These are phyloP conservation scores for Trichonephila clavata DNA, from an alignment of 1,140 invertebrate genomes.

Conservation along the genomic window DNA sequence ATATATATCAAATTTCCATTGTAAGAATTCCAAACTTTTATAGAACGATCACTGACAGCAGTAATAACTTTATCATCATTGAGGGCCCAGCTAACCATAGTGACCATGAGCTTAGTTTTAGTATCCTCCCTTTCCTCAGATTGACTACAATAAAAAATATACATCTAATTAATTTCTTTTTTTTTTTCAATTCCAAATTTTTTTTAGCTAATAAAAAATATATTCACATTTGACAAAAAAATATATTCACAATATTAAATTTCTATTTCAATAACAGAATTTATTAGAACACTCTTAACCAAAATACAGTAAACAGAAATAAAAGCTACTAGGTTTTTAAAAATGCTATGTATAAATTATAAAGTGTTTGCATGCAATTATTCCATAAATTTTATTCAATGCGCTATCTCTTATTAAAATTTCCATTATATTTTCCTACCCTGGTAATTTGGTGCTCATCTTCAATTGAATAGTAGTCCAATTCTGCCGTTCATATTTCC, in stretches of 20 bases:
- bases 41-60: slow-evolving; percentile 89
- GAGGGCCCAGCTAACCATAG: slow-evolving; percentile 97
- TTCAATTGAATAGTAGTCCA: slow-evolving; percentile 90
- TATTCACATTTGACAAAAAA: no score
- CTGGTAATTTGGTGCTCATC: slow-evolving; percentile 83
- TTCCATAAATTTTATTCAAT: no score
- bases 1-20: slow-evolving; percentile 81
- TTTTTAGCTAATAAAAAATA: no score
- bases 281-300: no score
- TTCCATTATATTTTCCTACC: not conserved
- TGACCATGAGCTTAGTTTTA: slow-evolving; percentile 89
- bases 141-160: slow-evolving; percentile 55
- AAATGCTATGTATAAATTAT: no score
- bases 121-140: slow-evolving; percentile 84
- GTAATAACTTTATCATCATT: slow-evolving; percentile 94
- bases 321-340: no score
- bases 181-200: slow-evolving; percentile 29
- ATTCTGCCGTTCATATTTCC: slow-evolving; percentile 93
- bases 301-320: no score
- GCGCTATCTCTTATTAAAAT: no score
- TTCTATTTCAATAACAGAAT: no score
- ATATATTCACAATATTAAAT: no score
- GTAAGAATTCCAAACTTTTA: slow-evolving; percentile 94
- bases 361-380: no score
- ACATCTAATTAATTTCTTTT: not conserved